These are phyloP conservation scores for Syrista parreyssii DNA, from an alignment of 2,888 invertebrate species.

Conservation along the genomic window DNA sequence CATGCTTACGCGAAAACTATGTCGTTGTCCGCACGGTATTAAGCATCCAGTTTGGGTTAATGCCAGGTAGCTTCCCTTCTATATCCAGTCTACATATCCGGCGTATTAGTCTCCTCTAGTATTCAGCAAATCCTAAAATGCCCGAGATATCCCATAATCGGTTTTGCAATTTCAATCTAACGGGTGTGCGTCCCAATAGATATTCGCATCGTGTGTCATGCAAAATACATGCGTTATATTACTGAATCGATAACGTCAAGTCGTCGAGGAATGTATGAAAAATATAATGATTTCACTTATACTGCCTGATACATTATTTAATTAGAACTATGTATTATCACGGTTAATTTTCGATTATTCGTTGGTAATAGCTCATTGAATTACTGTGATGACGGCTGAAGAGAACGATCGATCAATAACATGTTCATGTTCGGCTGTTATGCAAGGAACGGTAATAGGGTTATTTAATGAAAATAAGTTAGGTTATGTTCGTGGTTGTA, in stretches of 20 bases:
- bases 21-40: slow-evolving; percentile 26
- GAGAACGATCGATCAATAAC: neutral
- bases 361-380: neutral
- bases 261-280: neutral
- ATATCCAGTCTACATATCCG: slow-evolving; percentile 6
- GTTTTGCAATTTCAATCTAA: slow-evolving; percentile 29
- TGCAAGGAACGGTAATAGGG: neutral
- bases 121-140: slow-evolving; percentile 35
- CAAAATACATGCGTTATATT: neutral
- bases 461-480: neutral
- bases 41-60: slow-evolving; percentile 33
- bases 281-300: neutral
- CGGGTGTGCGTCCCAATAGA: slow-evolving; percentile 5
- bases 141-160: slow-evolving; percentile 33
- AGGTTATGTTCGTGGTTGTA: neutral
- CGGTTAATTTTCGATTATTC: neutral
- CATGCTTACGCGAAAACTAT: slow-evolving; percentile 12
- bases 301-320: neutral
- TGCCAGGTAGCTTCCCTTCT: slow-evolving; percentile 29
- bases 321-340: neutral
- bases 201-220: neutral
- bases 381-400: neutral
- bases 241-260: neutral
- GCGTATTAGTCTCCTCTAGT: slow-evolving; percentile 14
- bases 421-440: neutral